Evolutionary conservation across 2,113 vertebrate species (phyloP).

Genomic region (Phasianus colchicus): DNA sequence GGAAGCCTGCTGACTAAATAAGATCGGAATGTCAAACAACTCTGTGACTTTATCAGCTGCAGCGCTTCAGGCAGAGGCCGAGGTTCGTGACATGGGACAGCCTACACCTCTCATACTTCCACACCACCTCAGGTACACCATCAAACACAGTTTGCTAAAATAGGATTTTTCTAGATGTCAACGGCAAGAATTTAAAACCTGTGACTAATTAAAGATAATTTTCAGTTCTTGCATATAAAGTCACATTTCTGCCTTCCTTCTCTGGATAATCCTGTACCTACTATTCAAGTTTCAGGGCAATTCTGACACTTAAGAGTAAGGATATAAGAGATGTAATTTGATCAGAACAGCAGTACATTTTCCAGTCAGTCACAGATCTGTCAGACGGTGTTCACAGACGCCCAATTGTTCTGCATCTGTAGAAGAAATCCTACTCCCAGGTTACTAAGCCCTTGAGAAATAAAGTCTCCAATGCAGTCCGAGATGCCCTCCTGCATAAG

Average conservation of each 20-base stretch:
- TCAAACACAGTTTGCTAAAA: background rate
- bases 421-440: background rate
- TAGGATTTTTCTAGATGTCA: background rate
- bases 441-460: background rate
- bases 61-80: background rate
- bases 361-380: background rate
- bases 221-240: background rate
- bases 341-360: background rate
- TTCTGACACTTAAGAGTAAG: background rate
- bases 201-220: background rate
- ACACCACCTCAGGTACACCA: background rate
- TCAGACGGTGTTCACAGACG: background rate
- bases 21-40: background rate
- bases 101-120: rapidly evolving
- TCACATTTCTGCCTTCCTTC: background rate
- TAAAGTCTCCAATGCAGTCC: background rate
- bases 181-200: background rate
- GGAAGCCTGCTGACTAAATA: background rate
- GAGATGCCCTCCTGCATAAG: background rate
- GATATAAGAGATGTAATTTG: background rate
- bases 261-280: background rate
- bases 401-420: background rate
- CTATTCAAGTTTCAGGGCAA: background rate
- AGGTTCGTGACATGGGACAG: rapidly evolving
- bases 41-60: background rate